Evolutionary conservation across 2,797 vertebrate genomes (phyloP).

Genomic region (Natrix natrix): DNA sequence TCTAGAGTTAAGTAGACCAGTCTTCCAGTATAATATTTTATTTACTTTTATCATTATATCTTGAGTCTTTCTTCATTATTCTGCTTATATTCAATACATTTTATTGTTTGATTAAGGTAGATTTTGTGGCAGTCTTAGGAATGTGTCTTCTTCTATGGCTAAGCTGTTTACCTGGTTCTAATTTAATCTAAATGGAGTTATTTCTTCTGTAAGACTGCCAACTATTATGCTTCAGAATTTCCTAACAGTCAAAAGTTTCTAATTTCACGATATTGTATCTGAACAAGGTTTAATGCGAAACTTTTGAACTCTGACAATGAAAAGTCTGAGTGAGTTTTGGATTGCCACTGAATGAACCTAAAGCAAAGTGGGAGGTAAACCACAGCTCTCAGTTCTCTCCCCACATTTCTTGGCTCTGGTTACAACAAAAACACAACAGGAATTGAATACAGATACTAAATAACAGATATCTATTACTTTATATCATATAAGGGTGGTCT

Average conservation of each 20-base stretch:
- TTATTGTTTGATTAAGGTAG: neutral
- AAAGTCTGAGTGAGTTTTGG: neutral
- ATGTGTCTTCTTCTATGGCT: neutral
- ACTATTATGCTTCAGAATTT: neutral
- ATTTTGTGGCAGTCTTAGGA: neutral
- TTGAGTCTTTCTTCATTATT: neutral
- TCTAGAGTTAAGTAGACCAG: neutral
- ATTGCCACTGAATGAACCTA: neutral
- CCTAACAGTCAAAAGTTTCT: neutral
- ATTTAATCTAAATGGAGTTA: neutral
- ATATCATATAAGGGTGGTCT: neutral
- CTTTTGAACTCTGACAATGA: neutral
- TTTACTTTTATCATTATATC: neutral
- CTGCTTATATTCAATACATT: neutral
- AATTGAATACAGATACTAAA: neutral
- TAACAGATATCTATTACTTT: neutral
- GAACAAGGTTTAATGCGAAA: neutral
- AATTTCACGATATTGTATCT: neutral
- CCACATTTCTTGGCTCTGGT: neutral
- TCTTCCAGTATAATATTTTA: neutral
- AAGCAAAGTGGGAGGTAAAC: neutral
- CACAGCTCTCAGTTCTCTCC: neutral
- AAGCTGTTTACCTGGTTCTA: neutral
- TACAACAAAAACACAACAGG: neutral
- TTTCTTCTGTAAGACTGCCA: neutral